A percentile compares a stretch with the other conserved stretches of the same genome.
Evolutionary conservation across 2,888 invertebrate genomes (phyloP).

Genomic region (Ennomos quercinarius): DNA sequence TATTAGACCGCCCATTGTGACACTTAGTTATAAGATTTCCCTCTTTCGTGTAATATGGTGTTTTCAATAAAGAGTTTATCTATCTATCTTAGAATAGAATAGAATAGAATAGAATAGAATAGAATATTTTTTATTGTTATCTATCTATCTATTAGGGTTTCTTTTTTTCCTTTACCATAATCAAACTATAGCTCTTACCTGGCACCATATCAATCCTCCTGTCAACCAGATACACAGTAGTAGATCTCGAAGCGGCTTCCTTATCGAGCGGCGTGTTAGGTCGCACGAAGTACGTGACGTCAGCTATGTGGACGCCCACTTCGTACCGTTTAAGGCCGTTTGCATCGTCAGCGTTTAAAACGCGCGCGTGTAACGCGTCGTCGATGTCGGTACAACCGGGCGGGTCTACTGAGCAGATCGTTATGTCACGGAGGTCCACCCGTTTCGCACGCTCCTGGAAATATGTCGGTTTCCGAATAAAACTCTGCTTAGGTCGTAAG

Average conservation of each 20-base stretch:
- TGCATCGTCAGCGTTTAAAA: constrained; percentile 85
- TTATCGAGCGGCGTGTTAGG: constrained; percentile 96
- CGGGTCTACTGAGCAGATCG: constrained; percentile 98
- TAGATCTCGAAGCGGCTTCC: constrained; percentile 97
- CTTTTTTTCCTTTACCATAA: no score
- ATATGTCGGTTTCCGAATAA: neutral
- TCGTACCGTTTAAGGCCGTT: constrained; percentile 68
- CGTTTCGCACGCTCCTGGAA: constrained; percentile 90
- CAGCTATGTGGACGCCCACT: constrained; percentile 99
- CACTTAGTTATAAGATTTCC: no score
- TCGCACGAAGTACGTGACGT: constrained; percentile 98
- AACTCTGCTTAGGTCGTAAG: no score
- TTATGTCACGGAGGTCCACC: constrained; percentile 92
- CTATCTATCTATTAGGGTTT: no score
- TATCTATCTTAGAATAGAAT: no score
- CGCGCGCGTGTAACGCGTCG: constrained; percentile 97
- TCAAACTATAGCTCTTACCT: no score
- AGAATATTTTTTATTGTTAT: no score
- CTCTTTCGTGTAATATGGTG: no score
- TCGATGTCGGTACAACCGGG: constrained; percentile 99
- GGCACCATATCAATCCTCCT: constrained; percentile 96
- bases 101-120: no score
- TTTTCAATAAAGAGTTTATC: no score
- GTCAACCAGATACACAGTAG: constrained; percentile 98
- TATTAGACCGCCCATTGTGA: no score